Evolutionary conservation across 2,797 vertebrate species (phyloP), one percentile per base, ranked within the genome.

Genomic region (Periparus ater): DNA sequence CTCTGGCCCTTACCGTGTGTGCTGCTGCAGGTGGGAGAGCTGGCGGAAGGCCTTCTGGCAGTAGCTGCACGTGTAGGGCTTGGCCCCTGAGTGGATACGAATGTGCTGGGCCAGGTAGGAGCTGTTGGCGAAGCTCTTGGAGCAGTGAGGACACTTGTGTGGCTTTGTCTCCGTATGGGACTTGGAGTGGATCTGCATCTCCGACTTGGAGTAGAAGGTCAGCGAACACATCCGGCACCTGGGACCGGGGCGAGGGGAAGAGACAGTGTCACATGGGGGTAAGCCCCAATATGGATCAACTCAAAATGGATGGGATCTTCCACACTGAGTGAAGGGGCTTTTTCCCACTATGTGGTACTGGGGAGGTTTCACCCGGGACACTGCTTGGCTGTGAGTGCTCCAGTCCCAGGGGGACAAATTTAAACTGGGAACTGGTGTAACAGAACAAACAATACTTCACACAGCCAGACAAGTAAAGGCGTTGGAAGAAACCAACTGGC

Each of bases 141-240:
- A 99, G 97, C 99, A 99, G 96, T 99, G 99, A 88, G 98, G 99
- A 98, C 99, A 99, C 98, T 99, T 99, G 98, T 99, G 99, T 89
- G 99, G 99, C 98, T 99, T 99, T 97, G 99, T 98, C 98, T 99
- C 99, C 50, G 99, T 99, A 97, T 99, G 99, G 96, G 99, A 99
- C 98, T 99, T 99, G 98, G 99, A 99, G 99, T 99, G 99, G 98
- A 99, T 99, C 99, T 99, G 99, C 99, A 99, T 99, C 98, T 99
- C 99, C 97, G 99, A 99, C 98, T 99, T 99, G 98, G 98, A 99
- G 98, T 99, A 99, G 99, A 99, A 99, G 97, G 99, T 99, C 98
- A 99, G 98, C 95, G 99, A 99, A 98, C 99, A 99, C 99, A 99
- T 99, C 98, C 99, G 99, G 98, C 99, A 99, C 98, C 99, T 99